Evolutionary conservation across 2,797 vertebrate species (phyloP).

Genomic region (Periparus ater): DNA sequence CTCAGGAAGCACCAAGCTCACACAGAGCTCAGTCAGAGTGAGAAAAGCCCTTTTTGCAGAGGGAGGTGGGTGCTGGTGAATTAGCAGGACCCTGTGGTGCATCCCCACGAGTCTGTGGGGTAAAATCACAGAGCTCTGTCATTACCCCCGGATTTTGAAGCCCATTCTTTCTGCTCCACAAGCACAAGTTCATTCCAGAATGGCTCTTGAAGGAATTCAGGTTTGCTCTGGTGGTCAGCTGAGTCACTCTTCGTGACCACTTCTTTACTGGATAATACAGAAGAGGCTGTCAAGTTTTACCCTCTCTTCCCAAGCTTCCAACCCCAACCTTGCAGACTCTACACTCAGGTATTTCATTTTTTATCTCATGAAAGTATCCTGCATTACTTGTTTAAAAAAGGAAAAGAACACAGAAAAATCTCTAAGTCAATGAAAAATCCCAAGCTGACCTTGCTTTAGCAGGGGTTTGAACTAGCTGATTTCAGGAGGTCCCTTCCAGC

Average conservation of each 20-base stretch:
- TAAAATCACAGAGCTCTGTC: rapidly evolving
- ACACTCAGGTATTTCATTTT: background rate
- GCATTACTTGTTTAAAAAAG: background rate
- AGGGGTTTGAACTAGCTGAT: background rate
- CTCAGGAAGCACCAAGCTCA: background rate
- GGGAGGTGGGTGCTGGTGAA: background rate
- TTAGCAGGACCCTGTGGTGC: background rate
- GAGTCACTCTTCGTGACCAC: background rate
- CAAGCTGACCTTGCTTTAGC: background rate
- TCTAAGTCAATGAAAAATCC: background rate
- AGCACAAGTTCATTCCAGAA: background rate
- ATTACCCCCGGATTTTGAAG: background rate
- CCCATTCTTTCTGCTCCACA: rapidly evolving
- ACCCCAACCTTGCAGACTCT: background rate
- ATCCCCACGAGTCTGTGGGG: rapidly evolving
- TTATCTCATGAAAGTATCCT: background rate
- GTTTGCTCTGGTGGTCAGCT: background rate
- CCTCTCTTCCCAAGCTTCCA: background rate
- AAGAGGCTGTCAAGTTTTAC: background rate
- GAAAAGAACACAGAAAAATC: rapidly evolving
- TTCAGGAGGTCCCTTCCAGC: background rate
- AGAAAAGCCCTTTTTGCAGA: background rate
- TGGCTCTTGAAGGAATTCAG: background rate
- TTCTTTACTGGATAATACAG: background rate
- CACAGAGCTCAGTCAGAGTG: background rate